Evolutionary conservation across 2,797 vertebrate species (phyloP), one percentile per base, ranked within the genome.

Genomic region (Sebastes goodei): DNA sequence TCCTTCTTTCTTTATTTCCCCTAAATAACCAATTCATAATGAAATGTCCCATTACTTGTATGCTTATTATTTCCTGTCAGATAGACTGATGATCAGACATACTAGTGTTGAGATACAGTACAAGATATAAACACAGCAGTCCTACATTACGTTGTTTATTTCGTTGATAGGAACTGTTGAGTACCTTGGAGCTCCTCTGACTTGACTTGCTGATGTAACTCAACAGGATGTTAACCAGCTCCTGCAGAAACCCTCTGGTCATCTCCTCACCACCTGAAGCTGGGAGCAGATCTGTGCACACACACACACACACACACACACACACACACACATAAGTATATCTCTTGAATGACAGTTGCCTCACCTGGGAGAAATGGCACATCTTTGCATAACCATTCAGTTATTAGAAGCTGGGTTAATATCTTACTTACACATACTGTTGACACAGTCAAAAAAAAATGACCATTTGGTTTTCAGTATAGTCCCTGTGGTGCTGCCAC

Each of bases 141-240:
- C 6, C 15, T 3, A 7, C 27, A 38, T 15, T 25, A 9, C 4
- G 0, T 27, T 27, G 8, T 21, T 49, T 25, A 11, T 49, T 20
- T 5, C 4, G 23, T 21, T 32, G 30, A 33, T 6, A 32, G 8
- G 21, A 53, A 42, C 2, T n/a, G 10, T 6, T 38, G 2, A 20
- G 7, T 68, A 93, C 94, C 94, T 96, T 94, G 71, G 91, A 93
- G 79, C 89, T 92, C 55, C 88, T 78, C 70, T 94, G 92, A 65
- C 67, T 92, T 1, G 90, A 95, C 85, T 93, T 95, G 77, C 80
- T 92, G 46, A 96, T 86, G 7, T 96, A 93, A 57, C 59, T 76
- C 33, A 96, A 71, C 7, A 97, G 78, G 82, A 96, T 94, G 72
- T 95, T 74, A 4, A 93, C 68, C 27, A 96, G 67, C 68, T 96